phyloP scores from a whole-genome alignment of 2,113 vertebrate species.

The Phrynosoma platyrhinos region DNA sequence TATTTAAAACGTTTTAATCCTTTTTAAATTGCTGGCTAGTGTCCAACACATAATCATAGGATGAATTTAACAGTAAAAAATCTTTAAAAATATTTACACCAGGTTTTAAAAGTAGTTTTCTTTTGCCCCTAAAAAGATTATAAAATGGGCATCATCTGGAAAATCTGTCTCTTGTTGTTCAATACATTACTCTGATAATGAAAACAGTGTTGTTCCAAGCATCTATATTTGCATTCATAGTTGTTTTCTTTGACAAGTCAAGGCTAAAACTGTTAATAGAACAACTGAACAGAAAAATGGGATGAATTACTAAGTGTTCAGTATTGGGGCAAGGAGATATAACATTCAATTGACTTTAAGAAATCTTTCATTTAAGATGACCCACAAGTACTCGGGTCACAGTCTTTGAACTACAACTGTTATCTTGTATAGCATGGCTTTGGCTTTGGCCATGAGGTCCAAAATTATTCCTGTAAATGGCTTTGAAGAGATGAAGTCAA shows the following conservation, averaged over 20 bases:
- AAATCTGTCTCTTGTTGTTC: background rate
- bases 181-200: background rate
- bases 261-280: background rate
- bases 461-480: background rate
- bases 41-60: too few species aligned
- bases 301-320: background rate
- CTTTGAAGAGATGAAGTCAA: constrained; percentile 7
- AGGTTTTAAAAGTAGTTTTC: background rate
- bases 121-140: background rate
- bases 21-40: too few species aligned
- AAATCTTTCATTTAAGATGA: constrained; percentile 1
- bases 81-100: background rate
- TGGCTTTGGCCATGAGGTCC: background rate
- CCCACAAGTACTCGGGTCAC: background rate
- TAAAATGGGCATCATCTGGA: background rate
- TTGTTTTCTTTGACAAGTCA: background rate
- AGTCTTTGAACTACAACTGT: background rate
- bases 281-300: background rate
- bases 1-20: too few species aligned
- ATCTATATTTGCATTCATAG: background rate
- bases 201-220: background rate
- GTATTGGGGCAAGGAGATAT: too few species aligned
- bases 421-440: background rate
- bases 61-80: background rate
- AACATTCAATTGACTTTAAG: background rate